Conservation (phyloP, 1,140 invertebrate genomes). For the Drosophila erecta region DNA sequence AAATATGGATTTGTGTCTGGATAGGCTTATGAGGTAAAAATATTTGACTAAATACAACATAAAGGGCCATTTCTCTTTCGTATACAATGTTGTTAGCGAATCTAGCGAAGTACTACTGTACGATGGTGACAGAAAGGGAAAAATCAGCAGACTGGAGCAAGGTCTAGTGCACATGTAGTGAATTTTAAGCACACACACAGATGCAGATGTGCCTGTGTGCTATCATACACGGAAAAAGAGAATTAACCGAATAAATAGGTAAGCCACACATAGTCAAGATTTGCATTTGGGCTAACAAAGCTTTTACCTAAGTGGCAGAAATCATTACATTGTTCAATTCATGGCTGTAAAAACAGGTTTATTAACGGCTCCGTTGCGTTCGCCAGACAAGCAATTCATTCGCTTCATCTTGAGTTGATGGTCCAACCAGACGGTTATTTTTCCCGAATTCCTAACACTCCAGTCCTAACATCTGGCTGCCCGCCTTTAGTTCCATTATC, state of each 20-base stretch:
- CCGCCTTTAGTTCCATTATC: neutral
- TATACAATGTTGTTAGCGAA: neutral
- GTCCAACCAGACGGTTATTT: neutral
- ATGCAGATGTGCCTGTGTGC: conserved; percentile 18
- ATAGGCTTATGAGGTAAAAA: no score
- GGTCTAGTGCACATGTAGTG: conserved; percentile 62
- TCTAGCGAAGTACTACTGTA: neutral
- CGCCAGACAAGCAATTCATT: neutral
- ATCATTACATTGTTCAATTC: no score
- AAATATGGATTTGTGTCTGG: no score
- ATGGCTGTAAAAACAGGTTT: no score
- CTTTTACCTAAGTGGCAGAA: neutral
- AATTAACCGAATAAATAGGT: conserved; percentile 24
- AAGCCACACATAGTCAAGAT: conserved; percentile 1
- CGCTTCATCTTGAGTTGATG: neutral
- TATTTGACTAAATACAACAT: neutral
- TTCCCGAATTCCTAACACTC: neutral
- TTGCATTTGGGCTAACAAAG: neutral
- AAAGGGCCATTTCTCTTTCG: no score
- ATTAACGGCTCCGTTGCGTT: no score
- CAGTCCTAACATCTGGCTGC: neutral
- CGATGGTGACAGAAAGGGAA: conserved; percentile 10
- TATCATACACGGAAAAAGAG: conserved; percentile 6
- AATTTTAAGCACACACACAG: conserved; percentile 28
- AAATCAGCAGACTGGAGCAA: conserved; percentile 42